Base-by-base conservation (phyloP, 2,888 invertebrate genomes). In the Volucella bombylans region DNA sequence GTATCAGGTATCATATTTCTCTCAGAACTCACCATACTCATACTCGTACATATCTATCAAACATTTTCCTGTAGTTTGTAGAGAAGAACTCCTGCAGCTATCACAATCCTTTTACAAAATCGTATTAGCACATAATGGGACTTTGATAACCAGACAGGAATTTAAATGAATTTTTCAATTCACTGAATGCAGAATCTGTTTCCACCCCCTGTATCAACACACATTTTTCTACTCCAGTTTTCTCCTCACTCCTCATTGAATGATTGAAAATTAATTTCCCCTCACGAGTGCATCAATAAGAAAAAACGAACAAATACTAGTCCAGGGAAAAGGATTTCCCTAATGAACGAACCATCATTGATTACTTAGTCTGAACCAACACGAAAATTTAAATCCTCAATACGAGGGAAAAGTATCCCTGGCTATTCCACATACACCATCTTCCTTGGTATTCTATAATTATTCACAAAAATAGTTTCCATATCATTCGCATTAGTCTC, bases 271-370 rank as follows among this genome's bases (percentile, higher is more conserved):
- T 55, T 38, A 39, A 55, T 55, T 55, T 55, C 31, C 38, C 14
- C 14, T 31, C 31, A 31, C 31, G 31, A 31, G 6, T 31, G 31
- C 31, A 31, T 31, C 31, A 31, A 31, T 31, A 6, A 6, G 1
- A 31, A 31, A 31, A 31, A 31, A 31, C 4, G 6, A 31, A 31
- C 4, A 31, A 31, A 31, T 31, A 6, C 6, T 31, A 31, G 6
- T 31, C 1, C 31, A 31, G 31, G 31, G 2, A 31, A 52, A 43
- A 11, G 12, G 15, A 49, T 50, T 50, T 64, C 14, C 8, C 39
- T 64, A 79, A 72, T 65, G 72, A 73, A 59, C 39, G 73, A 67
- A 73, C 79, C 45, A 38, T 57, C 43, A 62, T 49, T 73, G 79
- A 73, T 80, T 73, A 68, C 59, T 49, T 43, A 62, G 23, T 55